Evolutionary conservation across 35 echinoderm and acorn worm genomes (phyloP).

Genomic region (Stichopus chloronotus): DNA sequence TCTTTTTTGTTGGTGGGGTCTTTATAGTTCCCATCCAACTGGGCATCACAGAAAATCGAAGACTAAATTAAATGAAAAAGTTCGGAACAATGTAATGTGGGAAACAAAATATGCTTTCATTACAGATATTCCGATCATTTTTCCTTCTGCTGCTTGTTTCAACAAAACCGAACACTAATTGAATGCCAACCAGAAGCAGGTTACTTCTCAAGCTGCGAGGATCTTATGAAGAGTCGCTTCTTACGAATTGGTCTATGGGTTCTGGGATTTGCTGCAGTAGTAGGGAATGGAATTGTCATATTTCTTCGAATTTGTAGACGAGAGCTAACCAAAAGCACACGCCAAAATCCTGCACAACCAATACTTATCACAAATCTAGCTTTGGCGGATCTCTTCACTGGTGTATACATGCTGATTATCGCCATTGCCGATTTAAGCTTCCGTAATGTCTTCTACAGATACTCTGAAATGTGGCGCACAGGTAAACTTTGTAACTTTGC

Average conservation of each 20-base stretch:
- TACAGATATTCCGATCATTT: slow-evolving; percentile 44
- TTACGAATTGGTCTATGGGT: slow-evolving; percentile 62
- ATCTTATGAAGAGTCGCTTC: slow-evolving; percentile 45
- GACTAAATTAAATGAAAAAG: too few relatives aligned
- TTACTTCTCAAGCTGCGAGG: slow-evolving; percentile 58
- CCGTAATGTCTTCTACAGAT: background rate
- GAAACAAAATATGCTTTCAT: background rate
- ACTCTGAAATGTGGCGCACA: slow-evolving; percentile 39
- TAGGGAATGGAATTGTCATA: slow-evolving; percentile 59
- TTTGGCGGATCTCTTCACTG: slow-evolving; percentile 41
- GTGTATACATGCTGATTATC: slow-evolving; percentile 34
- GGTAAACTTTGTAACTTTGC: slow-evolving; percentile 61
- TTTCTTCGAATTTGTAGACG: background rate
- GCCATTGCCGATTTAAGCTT: slow-evolving; percentile 8
- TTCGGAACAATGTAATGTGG: too few relatives aligned
- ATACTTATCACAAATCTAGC: slow-evolving; percentile 35
- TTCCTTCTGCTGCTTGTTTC: slow-evolving; percentile 38
- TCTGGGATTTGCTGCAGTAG: slow-evolving; percentile 57
- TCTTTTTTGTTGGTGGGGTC: too few relatives aligned
- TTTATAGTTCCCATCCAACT: too few relatives aligned
- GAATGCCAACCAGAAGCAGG: slow-evolving; percentile 28
- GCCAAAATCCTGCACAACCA: slow-evolving; percentile 26
- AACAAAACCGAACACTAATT: background rate
- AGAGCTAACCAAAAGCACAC: background rate
- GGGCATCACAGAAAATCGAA: too few relatives aligned